Evolutionary conservation across 2,797 vertebrate species (phyloP).

Genomic region (Geotrypetes seraphini): DNA sequence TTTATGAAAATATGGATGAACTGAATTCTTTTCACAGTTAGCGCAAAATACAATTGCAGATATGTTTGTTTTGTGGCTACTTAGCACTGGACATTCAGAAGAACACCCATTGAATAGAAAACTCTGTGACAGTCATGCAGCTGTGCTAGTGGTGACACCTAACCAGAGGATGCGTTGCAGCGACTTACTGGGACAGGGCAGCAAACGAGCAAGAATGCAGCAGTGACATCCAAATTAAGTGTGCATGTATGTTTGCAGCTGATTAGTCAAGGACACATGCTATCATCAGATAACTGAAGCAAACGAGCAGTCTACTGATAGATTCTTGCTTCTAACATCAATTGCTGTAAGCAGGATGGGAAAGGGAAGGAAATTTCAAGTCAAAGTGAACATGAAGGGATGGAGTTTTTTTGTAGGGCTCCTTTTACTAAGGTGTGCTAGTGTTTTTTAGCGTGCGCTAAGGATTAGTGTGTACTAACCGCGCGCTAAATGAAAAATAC

Average conservation of each 20-base stretch:
- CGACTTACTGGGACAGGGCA: slow-evolving; percentile 20
- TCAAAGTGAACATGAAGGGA: too few species aligned
- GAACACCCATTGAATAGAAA: slow-evolving; percentile 28
- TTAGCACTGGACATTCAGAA: slow-evolving; percentile 16
- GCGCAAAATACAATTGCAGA: too few species aligned
- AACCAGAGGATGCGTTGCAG: slow-evolving; percentile 8
- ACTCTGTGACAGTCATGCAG: slow-evolving; percentile 18
- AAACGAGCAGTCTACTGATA: slow-evolving; percentile 31
- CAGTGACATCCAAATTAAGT: slow-evolving; percentile 23
- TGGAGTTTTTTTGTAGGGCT: too few species aligned
- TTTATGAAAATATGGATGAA: too few species aligned
- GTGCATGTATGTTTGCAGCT: slow-evolving; percentile 8
- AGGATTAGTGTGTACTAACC: too few species aligned
- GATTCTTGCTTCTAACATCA: slow-evolving; percentile 1
- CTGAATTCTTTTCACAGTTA: too few species aligned
- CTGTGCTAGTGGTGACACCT: slow-evolving; percentile 28
- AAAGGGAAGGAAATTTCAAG: not conserved
- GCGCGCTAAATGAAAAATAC: too few species aligned
- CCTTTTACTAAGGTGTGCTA: too few species aligned
- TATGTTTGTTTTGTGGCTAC: slow-evolving; percentile 14
- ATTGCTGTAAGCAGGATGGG: not conserved
- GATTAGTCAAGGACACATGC: slow-evolving; percentile 12
- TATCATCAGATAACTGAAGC: slow-evolving; percentile 34
- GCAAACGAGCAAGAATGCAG: slow-evolving; percentile 27
- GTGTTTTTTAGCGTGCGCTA: too few species aligned